Conservation (phyloP, 2,888 invertebrate genomes). For the Theretra japonica region DNA sequence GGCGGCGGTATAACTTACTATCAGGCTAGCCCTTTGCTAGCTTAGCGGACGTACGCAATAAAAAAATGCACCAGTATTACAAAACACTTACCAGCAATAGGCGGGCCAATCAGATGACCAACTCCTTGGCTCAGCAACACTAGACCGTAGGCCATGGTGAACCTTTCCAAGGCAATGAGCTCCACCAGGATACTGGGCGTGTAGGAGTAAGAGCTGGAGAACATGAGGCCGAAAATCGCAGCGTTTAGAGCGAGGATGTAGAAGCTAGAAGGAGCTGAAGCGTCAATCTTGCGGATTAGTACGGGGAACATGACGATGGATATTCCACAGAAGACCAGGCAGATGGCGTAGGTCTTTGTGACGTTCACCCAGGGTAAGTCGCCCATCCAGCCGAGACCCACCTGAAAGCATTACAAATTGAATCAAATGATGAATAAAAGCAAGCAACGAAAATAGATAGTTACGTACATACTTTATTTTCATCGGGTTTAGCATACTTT, state of each 20-base stretch:
- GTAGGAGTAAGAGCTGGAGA: constrained; percentile 96
- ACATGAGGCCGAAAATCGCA: constrained; percentile 93
- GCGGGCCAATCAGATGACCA: constrained; percentile 96
- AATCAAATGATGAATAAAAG: neutral
- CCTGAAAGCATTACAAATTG: constrained; percentile 67
- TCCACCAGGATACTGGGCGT: constrained; percentile 96
- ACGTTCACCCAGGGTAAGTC: constrained; percentile 95
- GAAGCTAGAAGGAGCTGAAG: constrained; percentile 73
- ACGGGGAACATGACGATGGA: constrained; percentile 86
- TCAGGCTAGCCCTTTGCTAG: too few relatives aligned
- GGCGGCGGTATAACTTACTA: too few relatives aligned
- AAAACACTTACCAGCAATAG: constrained; percentile 91
- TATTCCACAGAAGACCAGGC: constrained; percentile 88
- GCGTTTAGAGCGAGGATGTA: constrained; percentile 81
- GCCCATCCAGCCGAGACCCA: constrained; percentile 94
- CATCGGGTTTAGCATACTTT: too few relatives aligned
- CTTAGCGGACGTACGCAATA: neutral
- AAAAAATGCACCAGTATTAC: neutral
- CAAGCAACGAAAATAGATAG: too few relatives aligned
- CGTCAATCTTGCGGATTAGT: constrained; percentile 70
- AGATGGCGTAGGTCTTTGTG: constrained; percentile 92
- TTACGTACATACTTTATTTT: too few relatives aligned
- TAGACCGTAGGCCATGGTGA: constrained; percentile 96
- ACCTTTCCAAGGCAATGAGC: constrained; percentile 94
- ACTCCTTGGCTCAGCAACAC: constrained; percentile 95